Evolutionary conservation across 2,113 vertebrate genomes (phyloP).

Genomic region (Morone saxatilis): DNA sequence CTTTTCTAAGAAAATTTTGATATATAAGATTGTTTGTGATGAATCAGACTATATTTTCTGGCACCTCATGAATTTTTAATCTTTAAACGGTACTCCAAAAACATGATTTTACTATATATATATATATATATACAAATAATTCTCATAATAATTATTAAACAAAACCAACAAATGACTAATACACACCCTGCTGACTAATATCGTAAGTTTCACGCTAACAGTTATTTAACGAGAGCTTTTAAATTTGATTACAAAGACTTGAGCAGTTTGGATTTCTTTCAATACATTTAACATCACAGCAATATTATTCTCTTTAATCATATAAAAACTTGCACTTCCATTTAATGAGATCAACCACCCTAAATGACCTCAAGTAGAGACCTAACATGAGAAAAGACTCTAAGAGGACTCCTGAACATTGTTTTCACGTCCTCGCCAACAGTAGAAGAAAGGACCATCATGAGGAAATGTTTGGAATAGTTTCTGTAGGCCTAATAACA

Average conservation of each 20-base stretch:
- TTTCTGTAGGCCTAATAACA: conserved; percentile 44
- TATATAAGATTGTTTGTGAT: too few relatives aligned
- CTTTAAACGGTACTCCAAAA: not conserved
- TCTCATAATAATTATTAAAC: not conserved
- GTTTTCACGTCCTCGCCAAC: conserved; percentile 9
- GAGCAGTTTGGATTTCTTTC: not conserved
- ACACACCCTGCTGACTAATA: not conserved
- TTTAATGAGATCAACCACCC: not conserved
- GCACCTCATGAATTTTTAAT: too few relatives aligned
- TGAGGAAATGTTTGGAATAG: conserved; percentile 54
- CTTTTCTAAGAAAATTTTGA: too few relatives aligned
- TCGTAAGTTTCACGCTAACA: not conserved
- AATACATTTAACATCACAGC: not conserved
- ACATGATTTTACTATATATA: not conserved
- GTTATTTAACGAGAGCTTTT: not conserved
- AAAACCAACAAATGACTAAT: not conserved
- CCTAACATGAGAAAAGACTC: too few relatives aligned
- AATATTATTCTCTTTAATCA: not conserved
- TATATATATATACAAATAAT: too few relatives aligned
- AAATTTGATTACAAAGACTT: not conserved
- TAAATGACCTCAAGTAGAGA: not conserved
- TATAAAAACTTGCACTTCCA: not conserved
- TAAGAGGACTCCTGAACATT: not conserved
- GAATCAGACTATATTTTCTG: too few relatives aligned
- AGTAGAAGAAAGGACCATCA: not conserved